Base-by-base conservation (phyloP, 2,113 vertebrate genomes). In the Peromyscus polionotus region DNA sequence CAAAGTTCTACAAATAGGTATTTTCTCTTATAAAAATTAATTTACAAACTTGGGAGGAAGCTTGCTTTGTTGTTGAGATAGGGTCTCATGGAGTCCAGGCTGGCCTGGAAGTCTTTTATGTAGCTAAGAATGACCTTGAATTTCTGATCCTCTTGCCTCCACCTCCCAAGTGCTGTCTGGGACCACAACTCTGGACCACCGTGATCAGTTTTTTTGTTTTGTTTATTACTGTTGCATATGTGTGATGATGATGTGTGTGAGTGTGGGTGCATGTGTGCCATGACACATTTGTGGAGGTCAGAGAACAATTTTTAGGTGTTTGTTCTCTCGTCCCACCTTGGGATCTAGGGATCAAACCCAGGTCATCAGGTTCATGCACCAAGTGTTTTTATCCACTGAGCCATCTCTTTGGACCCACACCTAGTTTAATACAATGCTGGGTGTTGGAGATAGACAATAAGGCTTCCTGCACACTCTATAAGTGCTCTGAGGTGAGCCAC, bases 11-110 rank as follows among this genome's bases (percentile, higher is more conserved):
- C 33, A 57, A 57, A 45, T 26, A 76, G 48, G 89, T 94, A 75
- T 11, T 88, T 61, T 75, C 26, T 93, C 65, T 73, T 65, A 67
- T 26, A 93, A 28, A 84, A 96, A 59, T 67, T 90, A 77, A 88
- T 39, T 67, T 90, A 67, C 26, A 88, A 83, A 51, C 10, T 51
- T 57, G 26, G 4, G 16, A 20, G n/a, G 48, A 16, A 19, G 45
- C 51, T 72, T 59, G 2, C 39, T 57, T 59, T 42, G 51, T 7
- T 48, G 14, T 48, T 67, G 42, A 48, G 83, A 48, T 16, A 67
- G 28, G 39, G 9, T 70, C 63, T 87, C 42, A 68, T 22, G 42
- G 28, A 67, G 16, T 19, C 3, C 81, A 63, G 81, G 83, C n/a
- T 85, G 26, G 14, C 39, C 83, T 45, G 26, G 59, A 45, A 42